phyloP scores from a whole-genome alignment of 2,113 vertebrate species.

The Nesogale talazaci region DNA sequence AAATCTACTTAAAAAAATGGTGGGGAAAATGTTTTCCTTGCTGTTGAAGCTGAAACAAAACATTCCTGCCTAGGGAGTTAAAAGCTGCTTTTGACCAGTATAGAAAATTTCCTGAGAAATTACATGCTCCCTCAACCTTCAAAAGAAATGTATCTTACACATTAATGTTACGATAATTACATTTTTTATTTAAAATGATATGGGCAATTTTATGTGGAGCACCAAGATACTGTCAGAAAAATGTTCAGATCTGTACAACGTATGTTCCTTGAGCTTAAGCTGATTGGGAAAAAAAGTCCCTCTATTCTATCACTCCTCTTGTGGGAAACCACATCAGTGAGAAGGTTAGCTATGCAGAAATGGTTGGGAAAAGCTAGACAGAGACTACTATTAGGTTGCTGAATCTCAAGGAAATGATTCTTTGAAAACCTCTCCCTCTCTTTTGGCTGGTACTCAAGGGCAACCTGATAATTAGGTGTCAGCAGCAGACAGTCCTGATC shows the following conservation, averaged over 20 bases:
- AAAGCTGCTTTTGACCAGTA: background rate
- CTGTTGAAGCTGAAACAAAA: background rate
- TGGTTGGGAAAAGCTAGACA: background rate
- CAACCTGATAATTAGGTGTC: background rate
- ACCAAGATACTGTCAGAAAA: background rate
- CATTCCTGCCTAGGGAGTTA: background rate
- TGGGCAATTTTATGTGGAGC: background rate
- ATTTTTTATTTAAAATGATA: background rate
- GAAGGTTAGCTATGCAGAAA: background rate
- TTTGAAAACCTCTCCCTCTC: background rate
- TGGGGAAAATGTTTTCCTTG: background rate
- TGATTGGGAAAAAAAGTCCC: background rate
- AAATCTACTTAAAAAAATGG: constrained; percentile 23
- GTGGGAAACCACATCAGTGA: background rate
- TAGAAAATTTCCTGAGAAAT: background rate
- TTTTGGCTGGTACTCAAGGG: background rate
- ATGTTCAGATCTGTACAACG: background rate
- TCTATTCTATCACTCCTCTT: background rate
- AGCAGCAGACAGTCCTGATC: background rate
- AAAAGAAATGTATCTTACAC: background rate
- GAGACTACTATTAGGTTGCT: background rate
- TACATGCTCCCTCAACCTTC: background rate
- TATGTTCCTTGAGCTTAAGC: background rate
- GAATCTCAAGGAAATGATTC: background rate
- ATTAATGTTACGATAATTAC: rapidly evolving